Evolutionary conservation across 2,888 invertebrate species (phyloP), one percentile per base, ranked within the genome.

Genomic region (Drosophila setosimentum): DNA sequence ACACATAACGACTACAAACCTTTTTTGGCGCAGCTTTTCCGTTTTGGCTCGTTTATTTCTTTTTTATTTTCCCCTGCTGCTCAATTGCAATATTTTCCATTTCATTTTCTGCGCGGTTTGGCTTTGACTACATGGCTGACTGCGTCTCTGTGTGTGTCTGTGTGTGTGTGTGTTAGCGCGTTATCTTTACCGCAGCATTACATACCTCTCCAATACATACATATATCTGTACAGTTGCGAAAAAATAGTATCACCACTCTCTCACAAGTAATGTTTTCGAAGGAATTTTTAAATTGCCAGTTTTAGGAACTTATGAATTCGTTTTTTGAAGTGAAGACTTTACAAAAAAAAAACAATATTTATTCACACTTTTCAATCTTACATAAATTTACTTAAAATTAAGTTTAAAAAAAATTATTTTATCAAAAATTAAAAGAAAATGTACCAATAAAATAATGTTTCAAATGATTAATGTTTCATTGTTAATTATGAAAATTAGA

Each of bases 71-170:
- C 72, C 55, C 65, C 77, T 68, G 76, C 77, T 74, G 50, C 74
- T 73, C 76, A 54, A 24, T 76, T 73, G 76, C 89, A 84, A 86
- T 88, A 86, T 89, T 86, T 86, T 86, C 87, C 86, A 89, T 89
- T 87, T 87, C 89, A 87, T 87, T 89, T 89, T 89, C 86, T 86
- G 89, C 89, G 86, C 86, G 89, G 87, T 73, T 85, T 88, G 72
- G 85, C 85, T 85, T 83, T 86, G 85, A 80, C 89, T 83, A 68
- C 80, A 86, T 72, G 82, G 73, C 73, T 89, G 80, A 71, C 75
- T 88, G 86, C 64, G 67, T 70, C 71, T 64, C 49, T 53, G 54
- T 24, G 21, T 50, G 49, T 49, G 45, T 33, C 3, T 60, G 2
- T 11, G 21, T n/a, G n/a, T 42, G 40, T n/a, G 65, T 66, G 66